Evolutionary conservation across 2,888 invertebrate species (phyloP), one percentile per base, ranked within the genome.

Genomic region (Rhagophthalmus giganteus): DNA sequence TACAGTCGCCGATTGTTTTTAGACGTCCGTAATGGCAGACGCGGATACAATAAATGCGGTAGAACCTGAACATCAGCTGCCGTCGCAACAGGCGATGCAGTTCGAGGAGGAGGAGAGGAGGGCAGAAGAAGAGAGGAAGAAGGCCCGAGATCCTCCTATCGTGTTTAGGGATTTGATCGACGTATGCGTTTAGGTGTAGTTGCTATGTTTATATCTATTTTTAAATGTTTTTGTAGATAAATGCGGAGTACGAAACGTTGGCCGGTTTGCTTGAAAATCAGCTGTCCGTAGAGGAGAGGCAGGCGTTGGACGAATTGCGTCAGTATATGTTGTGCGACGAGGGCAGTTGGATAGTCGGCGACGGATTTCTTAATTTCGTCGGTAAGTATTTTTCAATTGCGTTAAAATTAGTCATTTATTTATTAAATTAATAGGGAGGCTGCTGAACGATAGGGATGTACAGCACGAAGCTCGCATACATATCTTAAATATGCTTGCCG

Each of bases 301-400:
- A 81, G 63, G 87, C 86, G 60, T 76, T 93, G 69, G 86, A 87
- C 64, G 94, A 94, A 76, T 76, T 94, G 63, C 85, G 88, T 69
- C 90, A 91, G 74, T 94, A 94, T 76, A 83, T 94, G 72, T 79
- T 93, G 61, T 88, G 88, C 60, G 89, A 90, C 63, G 93, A 94
- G 70, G 94, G 94, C 47, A 90, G 91, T 66, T 94, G 94, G 94
- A 91, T 92, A 46, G 79, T 94, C 12, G 90, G 93, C 6, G 94
- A 94, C 66, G 87, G 88, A 63, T 94, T 94, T 74, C 81, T 93
- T 31, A 79, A 81, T 44, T 90, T 93, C 71, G 82, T 94, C 49
- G 89, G 89, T 87, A 59, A 71, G 76, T 67, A 12, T 35, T 20
- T 2, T 12, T 15, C 20, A n/a, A n/a, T n/a, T n/a, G n/a, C n/a